Evolutionary conservation across 2,113 vertebrate species (phyloP).

Genomic region (Microtus oregoni): DNA sequence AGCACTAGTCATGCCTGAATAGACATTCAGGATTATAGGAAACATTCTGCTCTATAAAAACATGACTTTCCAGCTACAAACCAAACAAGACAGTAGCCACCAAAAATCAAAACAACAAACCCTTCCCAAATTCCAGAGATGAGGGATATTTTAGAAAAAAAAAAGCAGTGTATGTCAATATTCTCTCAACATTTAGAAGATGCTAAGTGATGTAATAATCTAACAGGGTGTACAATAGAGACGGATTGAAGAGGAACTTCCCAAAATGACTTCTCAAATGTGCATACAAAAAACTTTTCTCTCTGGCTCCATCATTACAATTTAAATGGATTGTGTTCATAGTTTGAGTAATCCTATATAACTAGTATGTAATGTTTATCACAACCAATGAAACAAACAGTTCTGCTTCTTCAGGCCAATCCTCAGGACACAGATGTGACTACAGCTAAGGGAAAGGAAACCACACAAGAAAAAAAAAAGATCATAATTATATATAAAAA

Average conservation of each 20-base stretch:
- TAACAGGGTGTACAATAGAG: background rate
- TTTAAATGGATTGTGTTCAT: background rate
- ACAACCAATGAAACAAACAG: accelerated
- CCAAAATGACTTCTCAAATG: background rate
- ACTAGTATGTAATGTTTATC: background rate
- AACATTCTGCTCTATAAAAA: background rate
- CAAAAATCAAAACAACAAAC: background rate
- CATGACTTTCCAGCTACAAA: background rate
- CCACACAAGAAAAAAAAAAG: background rate
- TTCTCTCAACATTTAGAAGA: background rate
- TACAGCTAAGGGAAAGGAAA: background rate
- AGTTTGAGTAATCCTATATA: background rate
- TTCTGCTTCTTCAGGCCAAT: background rate
- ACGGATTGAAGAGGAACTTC: background rate
- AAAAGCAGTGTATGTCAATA: background rate
- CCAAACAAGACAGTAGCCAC: background rate
- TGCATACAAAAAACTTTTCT: background rate
- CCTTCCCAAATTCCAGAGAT: background rate
- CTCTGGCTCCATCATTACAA: background rate
- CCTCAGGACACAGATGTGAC: background rate
- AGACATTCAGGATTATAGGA: background rate
- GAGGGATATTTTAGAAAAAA: background rate
- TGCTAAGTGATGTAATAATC: background rate
- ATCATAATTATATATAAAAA: background rate
- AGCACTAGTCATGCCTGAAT: background rate